phyloP scores from a whole-genome alignment of 2,797 vertebrate genomes.

The Trachurus trachurus region DNA sequence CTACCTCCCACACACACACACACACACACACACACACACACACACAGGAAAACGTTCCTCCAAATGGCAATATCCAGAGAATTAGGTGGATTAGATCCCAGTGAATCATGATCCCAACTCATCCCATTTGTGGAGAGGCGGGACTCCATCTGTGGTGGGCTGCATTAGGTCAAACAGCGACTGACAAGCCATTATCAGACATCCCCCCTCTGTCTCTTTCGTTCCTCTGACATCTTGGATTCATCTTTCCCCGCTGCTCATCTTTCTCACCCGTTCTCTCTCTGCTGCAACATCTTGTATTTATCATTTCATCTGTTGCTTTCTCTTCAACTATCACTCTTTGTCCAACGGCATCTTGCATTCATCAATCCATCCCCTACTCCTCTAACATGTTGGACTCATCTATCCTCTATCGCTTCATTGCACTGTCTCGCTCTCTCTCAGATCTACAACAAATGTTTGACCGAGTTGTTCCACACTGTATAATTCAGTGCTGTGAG shows the following conservation, averaged over 20 bases:
- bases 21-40: neutral
- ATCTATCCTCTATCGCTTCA: constrained; percentile 52
- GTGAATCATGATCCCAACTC: constrained; percentile 23
- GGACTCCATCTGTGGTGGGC: constrained; percentile 2
- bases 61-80: constrained; percentile 17
- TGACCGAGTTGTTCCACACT: constrained; percentile 82
- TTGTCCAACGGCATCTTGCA: constrained; percentile 60
- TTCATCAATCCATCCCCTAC: constrained; percentile 64
- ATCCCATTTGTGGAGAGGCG: constrained; percentile 17
- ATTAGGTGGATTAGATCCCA: constrained; percentile 5
- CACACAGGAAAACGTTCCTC: neutral
- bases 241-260: constrained; percentile 47
- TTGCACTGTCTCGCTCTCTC: constrained; percentile 26
- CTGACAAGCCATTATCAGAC: constrained; percentile 39
- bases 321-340: constrained; percentile 48
- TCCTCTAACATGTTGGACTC: constrained; percentile 51
- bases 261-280: constrained; percentile 23
- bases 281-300: constrained; percentile 56
- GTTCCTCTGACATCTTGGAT: constrained; percentile 49
- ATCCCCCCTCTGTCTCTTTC: constrained; percentile 18
- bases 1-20: constrained; percentile 6
- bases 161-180: constrained; percentile 32
- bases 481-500: constrained; percentile 75
- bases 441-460: constrained; percentile 80
- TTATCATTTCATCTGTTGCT: constrained; percentile 56